phyloP scores from a whole-genome alignment of 1,140 invertebrate species.

The Tribolium madens region DNA sequence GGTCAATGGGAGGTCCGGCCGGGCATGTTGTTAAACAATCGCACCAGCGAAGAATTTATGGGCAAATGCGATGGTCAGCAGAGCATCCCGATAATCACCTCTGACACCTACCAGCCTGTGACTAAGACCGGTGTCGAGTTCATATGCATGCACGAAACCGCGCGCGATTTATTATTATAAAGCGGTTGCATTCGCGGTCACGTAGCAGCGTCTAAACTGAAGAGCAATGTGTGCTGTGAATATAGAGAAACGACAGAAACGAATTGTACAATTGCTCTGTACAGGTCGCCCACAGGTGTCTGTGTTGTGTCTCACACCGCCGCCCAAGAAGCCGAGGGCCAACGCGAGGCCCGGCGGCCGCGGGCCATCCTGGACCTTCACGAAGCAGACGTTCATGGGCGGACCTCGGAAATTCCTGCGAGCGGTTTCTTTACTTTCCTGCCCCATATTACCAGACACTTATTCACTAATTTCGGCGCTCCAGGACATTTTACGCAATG shows the following conservation, averaged over 20 bases:
- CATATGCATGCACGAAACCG: slow-evolving; percentile 50
- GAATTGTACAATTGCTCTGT: slow-evolving; percentile 40
- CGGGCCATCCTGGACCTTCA: too few species aligned
- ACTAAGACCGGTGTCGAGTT: slow-evolving; percentile 47
- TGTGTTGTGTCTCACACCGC: too few species aligned
- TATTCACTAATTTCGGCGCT: too few species aligned
- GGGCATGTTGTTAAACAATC: slow-evolving; percentile 58
- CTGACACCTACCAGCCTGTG: slow-evolving; percentile 49
- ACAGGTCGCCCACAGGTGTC: not conserved
- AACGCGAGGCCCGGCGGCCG: too few species aligned
- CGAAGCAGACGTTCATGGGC: too few species aligned
- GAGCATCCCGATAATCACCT: slow-evolving; percentile 49
- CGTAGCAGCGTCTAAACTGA: slow-evolving; percentile 48
- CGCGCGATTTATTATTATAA: slow-evolving; percentile 55
- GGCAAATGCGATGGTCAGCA: slow-evolving; percentile 28
- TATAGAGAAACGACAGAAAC: slow-evolving; percentile 49
- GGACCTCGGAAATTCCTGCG: too few species aligned
- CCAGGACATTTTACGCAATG: too few species aligned
- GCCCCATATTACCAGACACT: too few species aligned
- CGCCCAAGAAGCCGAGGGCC: not conserved
- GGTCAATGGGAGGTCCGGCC: slow-evolving; percentile 54
- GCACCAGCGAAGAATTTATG: slow-evolving; percentile 48
- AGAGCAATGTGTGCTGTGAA: slow-evolving; percentile 47
- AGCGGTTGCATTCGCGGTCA: slow-evolving; percentile 55
- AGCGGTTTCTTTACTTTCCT: too few species aligned